Base-by-base conservation (phyloP, 53 echinoderm and acorn worm genomes). In the Glandiceps talaboti region DNA sequence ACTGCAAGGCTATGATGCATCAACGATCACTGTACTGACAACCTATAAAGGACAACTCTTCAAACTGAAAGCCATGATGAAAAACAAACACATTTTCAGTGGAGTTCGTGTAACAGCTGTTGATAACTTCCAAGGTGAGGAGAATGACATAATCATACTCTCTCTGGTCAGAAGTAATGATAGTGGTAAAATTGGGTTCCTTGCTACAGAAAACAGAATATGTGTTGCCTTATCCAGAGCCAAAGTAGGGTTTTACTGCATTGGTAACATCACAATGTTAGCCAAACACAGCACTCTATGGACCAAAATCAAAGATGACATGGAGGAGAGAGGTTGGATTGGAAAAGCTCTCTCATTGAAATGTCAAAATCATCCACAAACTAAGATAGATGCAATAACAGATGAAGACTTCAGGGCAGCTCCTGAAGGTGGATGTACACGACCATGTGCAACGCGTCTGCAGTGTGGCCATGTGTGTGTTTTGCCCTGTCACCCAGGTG, bases 71-170 rank as follows among this genome's bases (percentile, higher is more conserved):
- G 25, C 78, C 1, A 75, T 76, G 14, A 85, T 96, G 84, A 76
- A 80, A 14, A 45, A 45, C 64, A 89, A 76, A 29, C 74, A 73
- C 1, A 27, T 81, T 1, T 86, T 84, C 28, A 33, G 64, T 14
- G 81, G 79, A 26, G 86, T 96, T 29, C 83, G 80, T 14, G 83
- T 93, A 25, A 81, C 81, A 33, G 87, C 80, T 1, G 86, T 93
- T 26, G 93, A 96, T 73, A 82, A 85, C 30, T 93, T 81, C 75
- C 91, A 86, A 83, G 92, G 92, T 30, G 97, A 92, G 79, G 92
- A 96, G 28, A 93, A 87, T 80, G 93, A 96, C 79, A 89, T 96
- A 27, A 89, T 96, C 74, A 75, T 96, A 25, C 74, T 93, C 30
- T 86, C 97, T 0, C 45, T 93, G 14, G 93, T 93, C 79, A 88